Evolutionary conservation across 2,113 vertebrate species (phyloP).

Genomic region (Takifugu bimaculatus): DNA sequence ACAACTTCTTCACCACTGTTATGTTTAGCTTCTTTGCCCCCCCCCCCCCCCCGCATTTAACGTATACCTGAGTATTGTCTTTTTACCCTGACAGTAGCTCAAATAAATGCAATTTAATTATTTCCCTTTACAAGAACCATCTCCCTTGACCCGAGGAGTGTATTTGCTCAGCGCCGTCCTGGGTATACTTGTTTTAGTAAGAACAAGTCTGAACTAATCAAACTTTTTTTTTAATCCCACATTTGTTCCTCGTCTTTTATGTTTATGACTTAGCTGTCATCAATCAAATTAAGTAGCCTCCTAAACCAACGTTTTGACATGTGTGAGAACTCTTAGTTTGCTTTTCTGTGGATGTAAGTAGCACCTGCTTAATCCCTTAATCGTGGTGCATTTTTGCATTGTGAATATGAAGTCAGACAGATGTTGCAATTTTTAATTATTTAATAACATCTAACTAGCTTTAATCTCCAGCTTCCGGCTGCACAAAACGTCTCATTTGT

Average conservation of each 20-base stretch:
- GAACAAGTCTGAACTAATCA: conserved; percentile 4
- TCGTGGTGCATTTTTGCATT: not conserved
- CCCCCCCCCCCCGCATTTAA: not conserved
- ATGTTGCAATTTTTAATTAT: too few relatives aligned
- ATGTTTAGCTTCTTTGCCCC: conserved; percentile 2
- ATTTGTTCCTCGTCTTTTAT: not conserved
- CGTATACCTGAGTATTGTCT: not conserved
- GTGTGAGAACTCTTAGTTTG: not conserved
- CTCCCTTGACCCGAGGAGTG: conserved; percentile 7
- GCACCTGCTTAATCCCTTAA: conserved; percentile 32
- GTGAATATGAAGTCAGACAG: too few relatives aligned
- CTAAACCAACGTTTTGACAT: conserved; percentile 3
- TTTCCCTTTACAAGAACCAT: conserved; percentile 1
- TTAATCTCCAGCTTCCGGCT: too few relatives aligned
- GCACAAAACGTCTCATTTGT: too few relatives aligned
- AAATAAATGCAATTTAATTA: not conserved
- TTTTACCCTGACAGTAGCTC: not conserved
- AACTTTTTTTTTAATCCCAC: conserved; percentile 1
- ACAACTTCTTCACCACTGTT: conserved; percentile 2
- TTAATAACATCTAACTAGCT: too few relatives aligned
- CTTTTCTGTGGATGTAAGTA: conserved; percentile 24
- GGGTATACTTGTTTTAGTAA: conserved; percentile 15
- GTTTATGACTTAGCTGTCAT: conserved; percentile 1
- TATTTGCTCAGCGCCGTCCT: conserved; percentile 11
- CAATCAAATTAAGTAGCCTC: conserved; percentile 16